A percentile compares a stretch with the other conserved stretches of the same genome.
phyloP scores from a whole-genome alignment of 2,888 invertebrate species.

The Melanostoma scalare region DNA sequence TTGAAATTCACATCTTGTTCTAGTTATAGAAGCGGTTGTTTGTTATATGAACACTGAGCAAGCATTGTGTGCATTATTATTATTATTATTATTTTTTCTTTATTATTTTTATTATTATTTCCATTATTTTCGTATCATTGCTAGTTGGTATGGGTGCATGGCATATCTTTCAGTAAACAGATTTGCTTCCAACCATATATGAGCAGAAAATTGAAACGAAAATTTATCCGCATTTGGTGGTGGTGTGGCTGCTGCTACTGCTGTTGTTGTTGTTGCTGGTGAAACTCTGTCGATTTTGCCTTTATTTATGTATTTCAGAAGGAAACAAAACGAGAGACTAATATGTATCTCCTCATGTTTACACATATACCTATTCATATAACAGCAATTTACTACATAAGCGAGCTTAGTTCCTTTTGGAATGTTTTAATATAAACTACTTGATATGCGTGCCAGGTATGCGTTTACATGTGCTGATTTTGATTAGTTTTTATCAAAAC shows the following conservation, averaged over 20 bases:
- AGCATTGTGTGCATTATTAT: conserved; percentile 68
- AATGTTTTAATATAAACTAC: conserved; percentile 9
- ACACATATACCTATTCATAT: conserved; percentile 8
- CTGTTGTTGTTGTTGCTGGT: conserved; percentile 42
- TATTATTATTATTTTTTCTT: conserved; percentile 38
- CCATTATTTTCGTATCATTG: conserved; percentile 66
- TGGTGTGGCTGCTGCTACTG: conserved; percentile 46
- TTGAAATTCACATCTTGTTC: conserved; percentile 73
- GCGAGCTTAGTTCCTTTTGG: conserved; percentile 32
- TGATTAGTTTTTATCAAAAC: conserved; percentile 40
- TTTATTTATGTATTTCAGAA: conserved; percentile 23
- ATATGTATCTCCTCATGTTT: conserved; percentile 6
- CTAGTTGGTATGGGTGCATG: conserved; percentile 55
- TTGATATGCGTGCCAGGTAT: conserved; percentile 48
- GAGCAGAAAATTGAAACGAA: conserved; percentile 59
- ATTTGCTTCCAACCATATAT: conserved; percentile 51
- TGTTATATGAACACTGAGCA: conserved; percentile 45
- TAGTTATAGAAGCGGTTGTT: conserved; percentile 69
- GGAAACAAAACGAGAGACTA: conserved; percentile 52
- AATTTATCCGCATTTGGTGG: conserved; percentile 62
- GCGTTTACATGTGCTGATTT: conserved; percentile 25
- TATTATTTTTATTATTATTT: conserved; percentile 58
- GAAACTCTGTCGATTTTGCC: conserved; percentile 56
- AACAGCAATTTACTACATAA: conserved; percentile 24
- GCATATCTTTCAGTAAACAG: conserved; percentile 58